Conservation (phyloP, 2,888 invertebrate genomes). For the Hoplodrina blanda region DNA sequence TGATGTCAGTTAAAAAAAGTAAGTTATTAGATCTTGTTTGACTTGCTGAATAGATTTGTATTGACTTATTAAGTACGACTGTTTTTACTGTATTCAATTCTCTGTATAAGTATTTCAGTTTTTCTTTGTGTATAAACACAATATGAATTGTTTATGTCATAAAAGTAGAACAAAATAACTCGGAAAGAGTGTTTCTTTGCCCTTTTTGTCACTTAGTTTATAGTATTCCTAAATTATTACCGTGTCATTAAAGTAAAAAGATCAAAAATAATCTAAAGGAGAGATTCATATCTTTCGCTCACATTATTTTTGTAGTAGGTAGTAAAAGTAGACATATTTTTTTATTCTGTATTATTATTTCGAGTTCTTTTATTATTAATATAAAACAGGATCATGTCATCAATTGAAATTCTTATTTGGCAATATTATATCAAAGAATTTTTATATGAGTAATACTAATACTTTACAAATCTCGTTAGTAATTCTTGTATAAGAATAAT, state of each 20-base stretch:
- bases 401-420: neutral
- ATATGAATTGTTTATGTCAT: neutral
- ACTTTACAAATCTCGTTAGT: neutral
- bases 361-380: neutral
- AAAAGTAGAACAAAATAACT: too few relatives aligned
- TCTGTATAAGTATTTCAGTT: slow-evolving; percentile 16
- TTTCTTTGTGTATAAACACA: neutral
- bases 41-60: slow-evolving; percentile 29
- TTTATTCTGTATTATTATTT: neutral
- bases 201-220: too few relatives aligned
- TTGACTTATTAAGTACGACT: neutral
- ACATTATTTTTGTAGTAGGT: too few relatives aligned
- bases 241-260: neutral
- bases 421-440: neutral
- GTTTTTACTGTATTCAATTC: slow-evolving; percentile 1
- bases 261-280: neutral
- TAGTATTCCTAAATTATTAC: neutral
- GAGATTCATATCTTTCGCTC: too few relatives aligned
- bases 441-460: neutral
- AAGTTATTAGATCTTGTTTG: slow-evolving; percentile 46
- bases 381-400: neutral
- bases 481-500: neutral
- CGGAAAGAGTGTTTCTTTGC: too few relatives aligned
- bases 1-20: slow-evolving; percentile 50
- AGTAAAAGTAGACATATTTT: too few relatives aligned